Percentiles rank a stretch among this genome's conserved stretches.
These are phyloP conservation scores for Ptychadena robeensis DNA, from an alignment of 2,797 vertebrate species.

Conservation along the genomic window DNA sequence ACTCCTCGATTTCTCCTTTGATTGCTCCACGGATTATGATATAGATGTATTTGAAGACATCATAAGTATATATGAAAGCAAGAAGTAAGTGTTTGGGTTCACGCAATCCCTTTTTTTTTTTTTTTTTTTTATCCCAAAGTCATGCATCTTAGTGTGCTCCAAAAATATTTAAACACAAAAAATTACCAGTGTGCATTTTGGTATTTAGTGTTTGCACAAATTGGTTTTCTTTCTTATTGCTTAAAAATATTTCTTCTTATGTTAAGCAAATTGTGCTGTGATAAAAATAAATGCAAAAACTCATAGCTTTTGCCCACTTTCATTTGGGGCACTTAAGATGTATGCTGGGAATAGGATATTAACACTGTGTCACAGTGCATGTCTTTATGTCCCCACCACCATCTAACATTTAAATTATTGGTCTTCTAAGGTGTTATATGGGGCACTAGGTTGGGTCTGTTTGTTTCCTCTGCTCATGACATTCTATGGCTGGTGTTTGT, in stretches of 20 bases:
- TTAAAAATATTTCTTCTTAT: not conserved
- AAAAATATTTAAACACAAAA: not conserved
- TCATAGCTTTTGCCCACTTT: not conserved
- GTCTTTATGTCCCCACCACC: constrained; percentile 1
- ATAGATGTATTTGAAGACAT: constrained; percentile 91
- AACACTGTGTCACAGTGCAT: constrained; percentile 42
- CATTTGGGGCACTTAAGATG: constrained; percentile 39
- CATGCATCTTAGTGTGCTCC: not conserved
- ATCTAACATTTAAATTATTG: not conserved
- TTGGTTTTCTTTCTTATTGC: not conserved
- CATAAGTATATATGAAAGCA: constrained; percentile 87
- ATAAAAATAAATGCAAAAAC: not conserved
- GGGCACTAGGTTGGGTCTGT: not conserved
- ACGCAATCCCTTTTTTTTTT: constrained; percentile 59
- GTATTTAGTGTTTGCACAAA: too few species aligned
- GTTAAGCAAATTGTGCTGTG: too few species aligned
- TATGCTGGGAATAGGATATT: constrained; percentile 17
- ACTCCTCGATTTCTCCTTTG: constrained; percentile 92
- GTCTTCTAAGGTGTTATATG: not conserved
- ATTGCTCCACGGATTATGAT: constrained; percentile 87
- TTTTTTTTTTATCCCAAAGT: constrained; percentile 24
- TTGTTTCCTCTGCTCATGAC: not conserved
- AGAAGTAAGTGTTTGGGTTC: constrained; percentile 85
- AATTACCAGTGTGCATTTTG: too few species aligned
- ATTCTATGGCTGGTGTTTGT: not conserved